Evolutionary conservation across 2,113 vertebrate genomes (phyloP).

Genomic region (Rhynchopsitta pachyrhyncha): DNA sequence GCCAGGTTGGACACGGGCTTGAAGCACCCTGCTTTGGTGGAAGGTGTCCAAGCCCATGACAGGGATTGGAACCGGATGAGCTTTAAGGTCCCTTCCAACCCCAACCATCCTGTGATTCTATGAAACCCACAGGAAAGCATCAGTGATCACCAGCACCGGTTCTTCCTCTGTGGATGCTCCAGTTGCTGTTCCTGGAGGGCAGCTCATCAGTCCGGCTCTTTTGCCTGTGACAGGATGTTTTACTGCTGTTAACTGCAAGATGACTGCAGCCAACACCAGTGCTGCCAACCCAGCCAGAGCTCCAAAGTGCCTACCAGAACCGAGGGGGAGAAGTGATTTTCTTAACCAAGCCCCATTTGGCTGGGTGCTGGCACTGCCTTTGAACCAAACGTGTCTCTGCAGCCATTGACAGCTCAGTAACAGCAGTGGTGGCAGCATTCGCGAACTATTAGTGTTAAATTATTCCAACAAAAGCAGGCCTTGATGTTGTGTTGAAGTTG

Average conservation of each 20-base stretch:
- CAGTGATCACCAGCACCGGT: accelerated
- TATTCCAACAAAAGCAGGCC: conserved; percentile 48
- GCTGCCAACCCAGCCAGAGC: neutral
- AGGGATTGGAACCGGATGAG: neutral
- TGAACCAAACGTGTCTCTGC: neutral
- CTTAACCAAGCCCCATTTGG: neutral
- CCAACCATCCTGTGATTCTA: neutral
- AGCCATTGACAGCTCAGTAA: neutral
- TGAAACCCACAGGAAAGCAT: neutral
- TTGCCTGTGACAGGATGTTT: neutral
- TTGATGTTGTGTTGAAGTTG: conserved; percentile 35
- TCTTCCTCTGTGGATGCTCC: neutral
- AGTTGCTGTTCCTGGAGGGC: accelerated
- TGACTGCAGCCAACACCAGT: neutral
- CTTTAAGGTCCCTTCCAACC: neutral
- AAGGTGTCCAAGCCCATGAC: neutral
- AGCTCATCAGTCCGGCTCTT: neutral
- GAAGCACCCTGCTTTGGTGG: neutral
- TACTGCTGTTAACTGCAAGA: neutral
- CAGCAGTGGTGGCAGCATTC: neutral
- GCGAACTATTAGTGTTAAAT: conserved; percentile 45
- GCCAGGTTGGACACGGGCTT: neutral
- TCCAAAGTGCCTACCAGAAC: neutral
- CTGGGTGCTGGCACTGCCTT: neutral
- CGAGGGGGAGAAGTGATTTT: no score